A percentile compares a stretch with the other conserved stretches of the same genome.
Conservation (phyloP, 2,888 invertebrate genomes). For the Drosophila multiciliata region DNA sequence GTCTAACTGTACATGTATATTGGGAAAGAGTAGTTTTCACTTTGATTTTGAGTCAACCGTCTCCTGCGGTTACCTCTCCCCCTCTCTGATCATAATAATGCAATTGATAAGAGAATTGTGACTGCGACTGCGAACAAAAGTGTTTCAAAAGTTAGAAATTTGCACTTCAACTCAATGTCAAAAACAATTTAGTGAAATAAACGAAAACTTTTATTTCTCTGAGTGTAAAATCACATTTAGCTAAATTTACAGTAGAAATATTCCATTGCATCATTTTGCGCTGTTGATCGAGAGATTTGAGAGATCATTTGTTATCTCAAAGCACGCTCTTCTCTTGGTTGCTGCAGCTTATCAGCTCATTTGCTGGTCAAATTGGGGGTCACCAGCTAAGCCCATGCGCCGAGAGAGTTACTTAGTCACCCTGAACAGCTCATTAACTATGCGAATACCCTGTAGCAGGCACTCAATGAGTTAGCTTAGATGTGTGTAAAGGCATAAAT, state of each 20-base stretch:
- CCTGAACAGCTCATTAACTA: slow-evolving; percentile 12
- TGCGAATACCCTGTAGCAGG: slow-evolving; percentile 11
- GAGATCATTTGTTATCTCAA: slow-evolving; percentile 16
- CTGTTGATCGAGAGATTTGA: not conserved
- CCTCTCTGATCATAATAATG: slow-evolving; percentile 24
- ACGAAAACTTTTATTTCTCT: not conserved
- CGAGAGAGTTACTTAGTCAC: slow-evolving; percentile 6
- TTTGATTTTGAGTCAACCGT: slow-evolving; percentile 45
- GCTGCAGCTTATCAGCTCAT: slow-evolving; percentile 46
- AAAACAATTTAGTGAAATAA: not conserved
- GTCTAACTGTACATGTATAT: too few species aligned
- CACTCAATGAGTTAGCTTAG: not conserved
- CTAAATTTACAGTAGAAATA: slow-evolving; percentile 10
- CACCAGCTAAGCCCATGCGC: slow-evolving; percentile 1
- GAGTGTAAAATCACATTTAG: not conserved
- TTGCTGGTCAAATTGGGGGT: slow-evolving; percentile 29
- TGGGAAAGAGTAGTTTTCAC: slow-evolving; percentile 40
- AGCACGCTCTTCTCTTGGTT: slow-evolving; percentile 2
- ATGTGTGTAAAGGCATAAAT: not conserved
- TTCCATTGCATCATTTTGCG: slow-evolving; percentile 5
- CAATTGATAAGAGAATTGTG: slow-evolving; percentile 34
- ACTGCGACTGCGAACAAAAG: not conserved
- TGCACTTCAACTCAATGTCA: not conserved
- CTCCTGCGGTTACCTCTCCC: slow-evolving; percentile 3
- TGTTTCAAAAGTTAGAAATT: not conserved